A percentile compares a stretch with the other conserved stretches of the same genome.
Conservation (phyloP, 2,888 invertebrate species). For the Drosophila rubida region DNA sequence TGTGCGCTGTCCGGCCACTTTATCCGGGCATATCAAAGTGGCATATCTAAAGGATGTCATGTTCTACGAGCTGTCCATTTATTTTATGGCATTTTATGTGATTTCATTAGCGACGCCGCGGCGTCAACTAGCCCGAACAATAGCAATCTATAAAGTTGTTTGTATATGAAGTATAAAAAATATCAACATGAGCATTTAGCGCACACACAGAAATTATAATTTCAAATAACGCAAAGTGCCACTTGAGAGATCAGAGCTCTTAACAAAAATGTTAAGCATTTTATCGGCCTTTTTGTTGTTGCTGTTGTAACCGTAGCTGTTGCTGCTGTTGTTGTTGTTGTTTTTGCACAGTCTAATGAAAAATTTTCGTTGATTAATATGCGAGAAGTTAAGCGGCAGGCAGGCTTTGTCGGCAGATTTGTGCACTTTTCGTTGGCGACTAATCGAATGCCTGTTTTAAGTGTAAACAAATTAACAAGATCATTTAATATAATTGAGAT, state of each 20-base stretch:
- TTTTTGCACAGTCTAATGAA: constrained; percentile 43
- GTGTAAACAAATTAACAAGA: constrained; percentile 80
- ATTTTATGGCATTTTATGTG: constrained; percentile 60
- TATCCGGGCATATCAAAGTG: constrained; percentile 43
- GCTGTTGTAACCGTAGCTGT: constrained; percentile 28
- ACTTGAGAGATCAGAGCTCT: constrained; percentile 69
- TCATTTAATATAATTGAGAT: constrained; percentile 73
- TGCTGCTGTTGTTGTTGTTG: constrained; percentile 28
- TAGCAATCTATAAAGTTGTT: constrained; percentile 19
- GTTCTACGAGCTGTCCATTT: constrained; percentile 60
- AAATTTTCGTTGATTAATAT: constrained; percentile 61
- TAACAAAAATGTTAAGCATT: constrained; percentile 72
- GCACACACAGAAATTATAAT: constrained; percentile 78
- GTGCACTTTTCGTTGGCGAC: constrained; percentile 51
- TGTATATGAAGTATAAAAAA: constrained; percentile 33
- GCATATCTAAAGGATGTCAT: constrained; percentile 77
- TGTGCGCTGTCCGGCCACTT: constrained; percentile 41
- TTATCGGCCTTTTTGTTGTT: constrained; percentile 58
- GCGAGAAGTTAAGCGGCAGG: constrained; percentile 57
- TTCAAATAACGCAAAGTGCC: constrained; percentile 75
- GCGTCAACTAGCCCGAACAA: constrained; percentile 28
- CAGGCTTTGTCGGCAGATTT: constrained; percentile 68
- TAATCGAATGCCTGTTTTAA: constrained; percentile 60
- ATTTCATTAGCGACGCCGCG: constrained; percentile 69
- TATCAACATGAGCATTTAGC: constrained; percentile 69